Conservation (phyloP, 2,113 vertebrate genomes). For the Gavia stellata region DNA sequence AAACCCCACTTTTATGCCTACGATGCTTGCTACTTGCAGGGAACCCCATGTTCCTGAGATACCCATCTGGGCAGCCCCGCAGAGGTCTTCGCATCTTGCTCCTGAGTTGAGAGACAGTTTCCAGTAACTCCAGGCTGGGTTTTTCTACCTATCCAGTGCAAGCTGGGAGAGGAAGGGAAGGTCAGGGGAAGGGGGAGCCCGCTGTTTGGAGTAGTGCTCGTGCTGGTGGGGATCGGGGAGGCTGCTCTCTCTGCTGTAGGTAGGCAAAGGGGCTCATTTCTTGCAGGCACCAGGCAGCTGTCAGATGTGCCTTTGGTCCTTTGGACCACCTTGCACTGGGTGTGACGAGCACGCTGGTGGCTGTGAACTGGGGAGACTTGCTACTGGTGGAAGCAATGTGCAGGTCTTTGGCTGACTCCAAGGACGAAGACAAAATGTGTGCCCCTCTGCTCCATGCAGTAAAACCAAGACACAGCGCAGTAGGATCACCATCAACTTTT, state of each 20-base stretch:
- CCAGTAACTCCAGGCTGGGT: background rate
- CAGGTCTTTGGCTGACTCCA: background rate
- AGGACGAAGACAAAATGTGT: background rate
- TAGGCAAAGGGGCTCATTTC: background rate
- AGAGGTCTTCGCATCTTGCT: background rate
- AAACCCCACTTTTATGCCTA: background rate
- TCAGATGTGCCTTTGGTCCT: background rate
- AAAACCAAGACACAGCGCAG: background rate
- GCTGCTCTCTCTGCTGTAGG: background rate
- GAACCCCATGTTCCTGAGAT: background rate
- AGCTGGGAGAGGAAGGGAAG: background rate
- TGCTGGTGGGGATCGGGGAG: background rate
- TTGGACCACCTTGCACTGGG: background rate
- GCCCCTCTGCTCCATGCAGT: background rate
- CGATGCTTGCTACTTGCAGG: background rate
- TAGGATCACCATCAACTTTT: background rate
- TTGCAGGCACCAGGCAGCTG: background rate
- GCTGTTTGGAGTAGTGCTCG: background rate
- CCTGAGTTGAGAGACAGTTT: background rate
- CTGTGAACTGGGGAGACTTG: background rate
- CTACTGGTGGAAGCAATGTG: background rate
- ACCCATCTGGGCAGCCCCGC: background rate
- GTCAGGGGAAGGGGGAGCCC: background rate
- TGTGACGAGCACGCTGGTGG: background rate
- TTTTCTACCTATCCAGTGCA: background rate